Conservation (phyloP, 2,888 invertebrate genomes). For the Germaria angustata region DNA sequence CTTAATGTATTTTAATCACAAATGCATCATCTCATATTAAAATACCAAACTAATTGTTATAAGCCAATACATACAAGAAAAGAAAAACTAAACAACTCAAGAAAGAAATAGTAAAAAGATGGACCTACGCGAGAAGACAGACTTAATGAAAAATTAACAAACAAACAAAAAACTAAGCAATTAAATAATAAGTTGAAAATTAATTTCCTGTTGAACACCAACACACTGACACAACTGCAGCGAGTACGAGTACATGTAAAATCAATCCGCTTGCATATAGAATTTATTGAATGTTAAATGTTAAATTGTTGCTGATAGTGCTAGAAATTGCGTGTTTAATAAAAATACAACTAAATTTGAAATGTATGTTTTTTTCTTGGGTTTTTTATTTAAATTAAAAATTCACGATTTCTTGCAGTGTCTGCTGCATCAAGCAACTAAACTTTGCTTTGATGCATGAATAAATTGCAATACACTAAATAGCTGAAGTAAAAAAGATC, state of each 20-base stretch:
- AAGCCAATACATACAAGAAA: conserved; percentile 33
- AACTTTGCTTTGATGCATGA: neutral
- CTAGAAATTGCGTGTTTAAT: conserved; percentile 64
- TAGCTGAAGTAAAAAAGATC: neutral
- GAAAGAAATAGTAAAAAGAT: conserved; percentile 15
- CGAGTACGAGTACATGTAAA: neutral
- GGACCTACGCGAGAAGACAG: conserved; percentile 22
- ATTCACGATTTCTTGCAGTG: conserved; percentile 48
- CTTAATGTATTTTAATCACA: conserved; percentile 65
- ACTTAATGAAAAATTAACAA: conserved; percentile 26
- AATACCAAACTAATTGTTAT: conserved; percentile 67
- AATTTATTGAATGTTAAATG: conserved; percentile 65
- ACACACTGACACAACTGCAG: neutral
- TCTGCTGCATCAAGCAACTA: neutral
- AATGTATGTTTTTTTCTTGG: conserved; percentile 1
- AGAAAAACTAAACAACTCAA: neutral
- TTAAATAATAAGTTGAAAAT: conserved; percentile 63
- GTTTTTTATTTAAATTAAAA: conserved; percentile 48
- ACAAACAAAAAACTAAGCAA: conserved; percentile 47
- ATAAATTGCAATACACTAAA: neutral
- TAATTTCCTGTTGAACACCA: conserved; percentile 52
- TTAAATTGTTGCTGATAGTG: conserved; percentile 47
- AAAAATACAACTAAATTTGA: conserved; percentile 60
- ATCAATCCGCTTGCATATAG: conserved; percentile 13
- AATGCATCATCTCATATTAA: conserved; percentile 65